phyloP scores from a whole-genome alignment of 2,113 vertebrate species.

The Stegostoma tigrinum region DNA sequence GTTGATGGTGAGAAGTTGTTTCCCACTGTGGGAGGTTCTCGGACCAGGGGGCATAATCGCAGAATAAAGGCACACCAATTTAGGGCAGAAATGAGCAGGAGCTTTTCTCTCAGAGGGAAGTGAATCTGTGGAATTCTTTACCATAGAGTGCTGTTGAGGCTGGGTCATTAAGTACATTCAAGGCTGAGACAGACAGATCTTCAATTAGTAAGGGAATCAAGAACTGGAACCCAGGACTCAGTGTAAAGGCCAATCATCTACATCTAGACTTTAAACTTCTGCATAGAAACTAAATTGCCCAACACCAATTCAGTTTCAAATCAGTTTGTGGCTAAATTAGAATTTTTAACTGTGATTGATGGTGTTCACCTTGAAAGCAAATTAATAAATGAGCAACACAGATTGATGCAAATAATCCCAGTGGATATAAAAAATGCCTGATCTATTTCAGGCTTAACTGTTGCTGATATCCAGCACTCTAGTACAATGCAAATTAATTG shows the following conservation, averaged over 20 bases:
- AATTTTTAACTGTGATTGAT: background rate
- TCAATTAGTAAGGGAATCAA: background rate
- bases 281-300: background rate
- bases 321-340: background rate
- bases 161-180: too few species aligned
- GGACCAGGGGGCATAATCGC: too few species aligned
- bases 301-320: background rate
- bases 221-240: background rate
- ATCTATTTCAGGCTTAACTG: background rate
- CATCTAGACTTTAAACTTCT: background rate
- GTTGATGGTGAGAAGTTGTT: too few species aligned
- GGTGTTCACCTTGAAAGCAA: background rate
- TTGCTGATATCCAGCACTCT: background rate
- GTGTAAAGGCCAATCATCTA: background rate
- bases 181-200: too few species aligned
- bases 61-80: too few species aligned
- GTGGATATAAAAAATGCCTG: background rate
- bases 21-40: too few species aligned
- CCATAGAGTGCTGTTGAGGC: too few species aligned
- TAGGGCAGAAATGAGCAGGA: too few species aligned
- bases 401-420: background rate
- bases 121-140: too few species aligned
- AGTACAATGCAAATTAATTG: background rate
- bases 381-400: slow-evolving; percentile 1
- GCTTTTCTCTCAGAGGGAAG: too few species aligned